Base-by-base conservation (phyloP, 1,140 invertebrate genomes). In the Trichonephila clavata region DNA sequence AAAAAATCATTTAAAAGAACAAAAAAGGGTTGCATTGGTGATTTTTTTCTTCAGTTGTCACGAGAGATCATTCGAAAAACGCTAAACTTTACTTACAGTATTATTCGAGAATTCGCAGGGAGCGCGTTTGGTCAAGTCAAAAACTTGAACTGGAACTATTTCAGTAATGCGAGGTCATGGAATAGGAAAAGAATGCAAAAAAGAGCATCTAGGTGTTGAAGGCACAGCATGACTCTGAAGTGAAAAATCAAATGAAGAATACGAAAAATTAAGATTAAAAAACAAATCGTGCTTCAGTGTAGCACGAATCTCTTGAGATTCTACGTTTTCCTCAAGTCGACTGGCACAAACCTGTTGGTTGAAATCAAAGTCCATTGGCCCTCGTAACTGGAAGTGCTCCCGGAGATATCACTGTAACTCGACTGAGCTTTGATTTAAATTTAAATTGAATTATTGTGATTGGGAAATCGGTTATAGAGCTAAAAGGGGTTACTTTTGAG, bases 301-400 rank as follows among this genome's bases (percentile, higher is more conserved):
- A 87, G 84, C 84, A 87, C 57, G 60, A 32, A 84, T 8, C 60
- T 87, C 61, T 61, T 63, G 39, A 80, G 60, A 59, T 61, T 63
- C 57, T 59, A 63, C 18, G 60, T 87, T 84, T 87, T 87, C 84
- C 84, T 87, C 61, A 87, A 87, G 60, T 60, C 8, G 60, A 50
- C 24, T 39, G 32, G 84, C 60, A 87, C 84, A 87, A 87, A 87
- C 84, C 59, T 61, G 84, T 87, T 87, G 57, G 13, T n/a, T n/a
- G n/a, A 86, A 86, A 86, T 86, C 60, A 60, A 86, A 86, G 84
- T 87, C 84, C 84, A 63, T 87, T 87, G 84, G 84, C 59, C 59
- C 84, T 32, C 14, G 50, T 63, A 32, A 87, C 57, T 63, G 60
- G 84, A 87, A 32, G 24, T 14, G 59, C 59, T 87, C 60, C 24